Evolutionary conservation across 2,113 vertebrate species (phyloP).

Genomic region (Mugil cephalus): DNA sequence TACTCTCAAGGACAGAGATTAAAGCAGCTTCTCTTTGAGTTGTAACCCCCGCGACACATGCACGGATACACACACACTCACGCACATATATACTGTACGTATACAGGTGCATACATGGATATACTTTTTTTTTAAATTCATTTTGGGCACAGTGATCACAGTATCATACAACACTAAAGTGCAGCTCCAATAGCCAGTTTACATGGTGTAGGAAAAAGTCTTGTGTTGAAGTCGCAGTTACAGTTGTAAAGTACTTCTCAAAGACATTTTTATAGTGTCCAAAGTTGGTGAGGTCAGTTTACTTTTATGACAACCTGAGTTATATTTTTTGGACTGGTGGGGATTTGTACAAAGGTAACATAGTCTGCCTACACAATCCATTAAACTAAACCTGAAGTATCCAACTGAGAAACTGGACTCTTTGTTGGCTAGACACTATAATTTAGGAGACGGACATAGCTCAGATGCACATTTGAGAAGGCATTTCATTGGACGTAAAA

Average conservation of each 20-base stretch:
- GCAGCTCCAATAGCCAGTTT: neutral
- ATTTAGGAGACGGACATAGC: no score
- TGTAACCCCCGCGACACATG: constrained; percentile 42
- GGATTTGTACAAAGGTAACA: neutral
- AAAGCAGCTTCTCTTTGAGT: constrained; percentile 75
- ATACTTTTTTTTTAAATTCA: constrained; percentile 38
- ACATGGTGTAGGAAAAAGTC: neutral
- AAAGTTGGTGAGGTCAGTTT: no score
- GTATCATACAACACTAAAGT: constrained; percentile 8
- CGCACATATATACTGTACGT: constrained; percentile 4
- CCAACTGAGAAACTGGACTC: no score
- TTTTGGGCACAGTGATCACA: constrained; percentile 39
- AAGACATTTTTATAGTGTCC: neutral
- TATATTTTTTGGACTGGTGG: neutral
- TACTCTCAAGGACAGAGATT: constrained; percentile 85
- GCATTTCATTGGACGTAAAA: no score
- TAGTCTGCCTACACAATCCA: neutral
- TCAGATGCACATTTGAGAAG: no score
- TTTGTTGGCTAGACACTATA: neutral
- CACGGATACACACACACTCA: constrained; percentile 41
- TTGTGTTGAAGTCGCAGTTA: neutral
- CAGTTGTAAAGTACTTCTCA: neutral
- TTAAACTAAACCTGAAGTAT: neutral
- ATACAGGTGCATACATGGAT: neutral
- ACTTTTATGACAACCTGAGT: no score